Conservation (phyloP, 2,888 invertebrate genomes). For the Tenthredo scrophulariae region DNA sequence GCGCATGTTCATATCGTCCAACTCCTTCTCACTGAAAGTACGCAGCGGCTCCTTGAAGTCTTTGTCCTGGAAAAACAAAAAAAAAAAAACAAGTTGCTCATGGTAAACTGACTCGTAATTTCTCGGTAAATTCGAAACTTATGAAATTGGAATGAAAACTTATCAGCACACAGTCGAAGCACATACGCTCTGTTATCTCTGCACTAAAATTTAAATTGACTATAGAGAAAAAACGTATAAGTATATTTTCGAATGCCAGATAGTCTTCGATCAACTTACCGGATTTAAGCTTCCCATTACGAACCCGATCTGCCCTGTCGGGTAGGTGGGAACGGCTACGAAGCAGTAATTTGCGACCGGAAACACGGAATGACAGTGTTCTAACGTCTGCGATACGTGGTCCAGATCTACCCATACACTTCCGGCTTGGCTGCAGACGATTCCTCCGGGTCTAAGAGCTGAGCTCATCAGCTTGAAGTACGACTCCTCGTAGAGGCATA, state of each 20-base stretch:
- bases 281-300: conserved; percentile 90
- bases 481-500: conserved; percentile 86
- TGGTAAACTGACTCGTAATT: background rate
- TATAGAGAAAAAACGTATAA: background rate
- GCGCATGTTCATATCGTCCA: conserved; percentile 86
- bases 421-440: conserved; percentile 94
- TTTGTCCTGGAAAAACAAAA: conserved; percentile 78
- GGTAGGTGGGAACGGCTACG: conserved; percentile 96
- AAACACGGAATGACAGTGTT: conserved; percentile 89
- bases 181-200: background rate
- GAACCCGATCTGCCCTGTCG: conserved; percentile 98
- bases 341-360: conserved; percentile 89
- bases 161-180: background rate
- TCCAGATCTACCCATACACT: conserved; percentile 90
- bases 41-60: conserved; percentile 85
- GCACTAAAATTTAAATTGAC: background rate
- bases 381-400: conserved; percentile 87
- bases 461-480: conserved; percentile 92
- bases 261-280: conserved; percentile 75
- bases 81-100: background rate
- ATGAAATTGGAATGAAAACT: background rate
- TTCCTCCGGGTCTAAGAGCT: conserved; percentile 91
- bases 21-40: conserved; percentile 83
- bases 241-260: background rate
- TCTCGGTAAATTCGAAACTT: background rate